These are phyloP conservation scores for Hanleya hanleyi DNA, from an alignment of 2,888 invertebrate genomes.

Conservation along the genomic window DNA sequence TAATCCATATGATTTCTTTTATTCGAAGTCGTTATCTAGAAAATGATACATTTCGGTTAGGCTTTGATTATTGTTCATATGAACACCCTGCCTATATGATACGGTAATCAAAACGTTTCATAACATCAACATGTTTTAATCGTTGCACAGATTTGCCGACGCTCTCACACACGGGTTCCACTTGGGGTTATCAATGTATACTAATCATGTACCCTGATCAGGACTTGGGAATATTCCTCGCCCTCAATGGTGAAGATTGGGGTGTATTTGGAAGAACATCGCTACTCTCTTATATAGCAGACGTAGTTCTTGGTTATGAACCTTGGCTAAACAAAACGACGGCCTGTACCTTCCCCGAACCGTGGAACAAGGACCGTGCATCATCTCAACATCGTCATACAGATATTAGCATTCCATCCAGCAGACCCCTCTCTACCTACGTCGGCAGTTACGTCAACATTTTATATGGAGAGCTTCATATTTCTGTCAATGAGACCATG, in stretches of 20 bases:
- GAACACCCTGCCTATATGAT: too few species aligned
- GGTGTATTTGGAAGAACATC: conserved; percentile 48
- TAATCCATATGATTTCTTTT: too few species aligned
- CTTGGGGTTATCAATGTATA: conserved; percentile 53
- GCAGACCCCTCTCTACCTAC: background rate
- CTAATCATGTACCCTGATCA: conserved; percentile 53
- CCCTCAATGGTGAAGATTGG: conserved; percentile 54
- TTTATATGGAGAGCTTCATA: background rate
- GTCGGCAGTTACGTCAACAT: background rate
- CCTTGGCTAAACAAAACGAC: conserved; percentile 63
- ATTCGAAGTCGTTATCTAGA: too few species aligned
- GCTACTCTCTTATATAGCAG: conserved; percentile 58
- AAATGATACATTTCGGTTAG: too few species aligned
- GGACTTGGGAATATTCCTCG: conserved; percentile 54
- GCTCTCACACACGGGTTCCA: background rate
- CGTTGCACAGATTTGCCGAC: background rate
- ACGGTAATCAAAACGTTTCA: too few species aligned
- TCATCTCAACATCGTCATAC: too few species aligned
- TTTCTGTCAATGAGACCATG: background rate
- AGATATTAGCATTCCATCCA: too few species aligned
- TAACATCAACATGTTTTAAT: too few species aligned
- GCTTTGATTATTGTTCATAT: too few species aligned
- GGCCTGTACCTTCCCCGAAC: conserved; percentile 63
- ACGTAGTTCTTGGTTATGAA: conserved; percentile 54
- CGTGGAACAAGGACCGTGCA: conserved; percentile 30